Evolutionary conservation across 2,888 invertebrate genomes (phyloP).

Genomic region (Amitus sp.): DNA sequence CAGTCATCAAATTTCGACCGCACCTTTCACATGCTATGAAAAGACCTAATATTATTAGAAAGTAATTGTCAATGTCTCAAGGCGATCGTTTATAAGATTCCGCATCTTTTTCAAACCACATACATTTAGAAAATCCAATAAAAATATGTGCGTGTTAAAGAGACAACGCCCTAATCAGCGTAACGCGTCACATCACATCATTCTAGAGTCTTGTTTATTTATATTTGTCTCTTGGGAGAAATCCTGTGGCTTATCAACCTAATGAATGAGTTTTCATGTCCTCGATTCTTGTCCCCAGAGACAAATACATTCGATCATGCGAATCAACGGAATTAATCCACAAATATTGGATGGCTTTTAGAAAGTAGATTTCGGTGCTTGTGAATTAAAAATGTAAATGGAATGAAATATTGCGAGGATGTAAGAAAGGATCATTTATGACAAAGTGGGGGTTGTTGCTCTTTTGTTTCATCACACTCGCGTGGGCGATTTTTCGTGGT

Average conservation of each 20-base stretch:
- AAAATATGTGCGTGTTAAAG: constrained; percentile 62
- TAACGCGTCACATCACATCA: constrained; percentile 51
- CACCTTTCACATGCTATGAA: too few species aligned
- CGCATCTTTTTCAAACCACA: too few species aligned
- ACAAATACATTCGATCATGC: constrained; percentile 28
- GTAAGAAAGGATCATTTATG: background rate
- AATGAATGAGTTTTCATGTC: constrained; percentile 60
- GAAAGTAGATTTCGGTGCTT: too few species aligned
- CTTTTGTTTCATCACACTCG: background rate
- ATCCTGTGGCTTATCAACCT: constrained; percentile 51
- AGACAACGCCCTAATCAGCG: constrained; percentile 67
- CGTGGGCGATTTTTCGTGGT: constrained; percentile 10
- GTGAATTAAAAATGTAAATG: too few species aligned
- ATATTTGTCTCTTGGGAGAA: constrained; percentile 58
- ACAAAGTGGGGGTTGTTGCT: constrained; percentile 12
- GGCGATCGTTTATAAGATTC: too few species aligned
- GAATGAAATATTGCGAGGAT: too few species aligned
- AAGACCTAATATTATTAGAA: too few species aligned
- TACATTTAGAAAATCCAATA: constrained; percentile 60
- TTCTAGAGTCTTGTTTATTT: constrained; percentile 62
- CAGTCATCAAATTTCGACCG: too few species aligned
- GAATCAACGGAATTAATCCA: too few species aligned
- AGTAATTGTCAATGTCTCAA: too few species aligned
- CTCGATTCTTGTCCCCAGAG: constrained; percentile 24
- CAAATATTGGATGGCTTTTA: background rate